Conservation (phyloP, 2,888 invertebrate genomes). For the Diarsia rubi region DNA sequence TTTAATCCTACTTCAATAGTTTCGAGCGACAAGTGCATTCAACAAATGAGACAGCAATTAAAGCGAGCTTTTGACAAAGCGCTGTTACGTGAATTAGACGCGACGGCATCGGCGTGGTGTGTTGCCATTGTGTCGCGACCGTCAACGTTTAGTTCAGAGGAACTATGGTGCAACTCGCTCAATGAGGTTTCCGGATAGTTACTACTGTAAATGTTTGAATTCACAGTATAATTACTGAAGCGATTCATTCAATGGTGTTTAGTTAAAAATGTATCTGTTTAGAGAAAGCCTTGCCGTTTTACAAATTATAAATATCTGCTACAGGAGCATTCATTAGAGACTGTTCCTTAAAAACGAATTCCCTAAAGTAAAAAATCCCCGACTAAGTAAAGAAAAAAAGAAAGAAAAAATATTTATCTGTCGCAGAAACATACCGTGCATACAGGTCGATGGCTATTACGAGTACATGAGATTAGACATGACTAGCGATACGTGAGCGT, state of each 20-base stretch:
- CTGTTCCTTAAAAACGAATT: background rate
- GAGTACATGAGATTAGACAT: too few relatives aligned
- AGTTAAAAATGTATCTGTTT: background rate
- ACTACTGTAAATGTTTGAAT: constrained; percentile 11
- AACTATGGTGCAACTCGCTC: background rate
- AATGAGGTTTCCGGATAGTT: constrained; percentile 1
- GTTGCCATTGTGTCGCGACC: constrained; percentile 20
- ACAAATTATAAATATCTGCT: background rate
- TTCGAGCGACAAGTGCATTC: constrained; percentile 30
- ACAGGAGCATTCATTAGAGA: background rate
- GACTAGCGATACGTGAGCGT: too few relatives aligned
- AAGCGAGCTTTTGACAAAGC: constrained; percentile 21
- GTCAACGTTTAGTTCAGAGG: constrained; percentile 13
- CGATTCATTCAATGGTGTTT: background rate
- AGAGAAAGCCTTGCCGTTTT: background rate
- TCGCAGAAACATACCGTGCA: too few relatives aligned
- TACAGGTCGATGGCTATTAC: too few relatives aligned
- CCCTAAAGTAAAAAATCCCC: background rate
- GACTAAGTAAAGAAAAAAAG: too few relatives aligned
- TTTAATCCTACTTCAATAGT: constrained; percentile 28
- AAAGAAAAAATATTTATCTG: too few relatives aligned
- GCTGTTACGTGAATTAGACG: constrained; percentile 26
- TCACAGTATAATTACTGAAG: background rate
- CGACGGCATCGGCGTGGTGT: background rate
- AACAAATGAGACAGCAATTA: constrained; percentile 47